phyloP scores from a whole-genome alignment of 2,113 vertebrate genomes.

The Oryzias celebensis region DNA sequence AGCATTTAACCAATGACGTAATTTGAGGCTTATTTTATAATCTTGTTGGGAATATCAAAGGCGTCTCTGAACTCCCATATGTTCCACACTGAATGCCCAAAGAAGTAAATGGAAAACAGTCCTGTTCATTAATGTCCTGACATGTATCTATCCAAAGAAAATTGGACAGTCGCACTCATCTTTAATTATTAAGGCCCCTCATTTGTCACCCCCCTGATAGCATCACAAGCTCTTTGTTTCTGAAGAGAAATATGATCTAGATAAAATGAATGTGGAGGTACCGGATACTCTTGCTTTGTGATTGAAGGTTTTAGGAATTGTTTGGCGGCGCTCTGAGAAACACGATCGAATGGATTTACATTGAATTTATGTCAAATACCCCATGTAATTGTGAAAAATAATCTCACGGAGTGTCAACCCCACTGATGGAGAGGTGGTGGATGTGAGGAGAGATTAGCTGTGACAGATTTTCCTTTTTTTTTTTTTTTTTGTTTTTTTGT shows the following conservation, averaged over 20 bases:
- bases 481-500: not conserved
- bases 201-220: conserved; percentile 73
- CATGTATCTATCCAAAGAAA: conserved; percentile 69
- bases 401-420: too few relatives aligned
- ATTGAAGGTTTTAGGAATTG: conserved; percentile 58
- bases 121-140: conserved; percentile 63
- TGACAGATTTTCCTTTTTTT: conserved; percentile 12
- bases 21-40: conserved; percentile 7
- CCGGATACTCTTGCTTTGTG: conserved; percentile 71
- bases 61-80: conserved; percentile 32
- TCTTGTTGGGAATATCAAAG: conserved; percentile 25
- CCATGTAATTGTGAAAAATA: too few relatives aligned
- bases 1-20: not conserved
- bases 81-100: conserved; percentile 28
- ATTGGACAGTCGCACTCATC: conserved; percentile 63
- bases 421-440: not conserved
- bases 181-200: conserved; percentile 78
- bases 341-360: conserved; percentile 22
- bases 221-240: conserved; percentile 75
- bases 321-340: conserved; percentile 6
- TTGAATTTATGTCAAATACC: conserved; percentile 19
- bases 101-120: conserved; percentile 52
- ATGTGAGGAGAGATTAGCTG: conserved; percentile 4
- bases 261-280: conserved; percentile 74
- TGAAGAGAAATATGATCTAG: conserved; percentile 73